Evolutionary conservation across 2,797 vertebrate genomes (phyloP).

Genomic region (Australoheros facetus): DNA sequence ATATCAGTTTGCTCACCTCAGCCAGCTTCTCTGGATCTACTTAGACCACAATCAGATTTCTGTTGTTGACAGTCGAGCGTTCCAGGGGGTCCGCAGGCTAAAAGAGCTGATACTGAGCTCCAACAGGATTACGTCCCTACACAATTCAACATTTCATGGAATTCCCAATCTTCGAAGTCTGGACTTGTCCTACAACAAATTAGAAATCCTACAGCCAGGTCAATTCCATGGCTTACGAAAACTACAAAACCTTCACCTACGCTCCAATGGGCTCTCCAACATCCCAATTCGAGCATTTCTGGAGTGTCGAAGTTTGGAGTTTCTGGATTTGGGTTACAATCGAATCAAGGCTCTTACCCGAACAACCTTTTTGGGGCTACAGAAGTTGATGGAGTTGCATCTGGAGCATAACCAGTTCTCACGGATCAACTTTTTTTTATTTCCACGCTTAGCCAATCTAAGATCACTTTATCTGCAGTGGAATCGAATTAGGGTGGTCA

Average conservation of each 20-base stretch:
- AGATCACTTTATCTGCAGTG: slow-evolving; percentile 95
- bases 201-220: slow-evolving; percentile 91
- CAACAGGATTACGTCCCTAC: slow-evolving; percentile 93
- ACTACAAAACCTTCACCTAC: slow-evolving; percentile 93
- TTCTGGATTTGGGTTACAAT: slow-evolving; percentile 97
- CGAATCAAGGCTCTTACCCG: slow-evolving; percentile 93
- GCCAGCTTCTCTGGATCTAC: slow-evolving; percentile 98
- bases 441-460: slow-evolving; percentile 95
- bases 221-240: slow-evolving; percentile 97
- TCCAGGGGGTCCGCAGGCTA: slow-evolving; percentile 94
- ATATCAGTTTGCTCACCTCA: slow-evolving; percentile 96
- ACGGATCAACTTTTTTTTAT: slow-evolving; percentile 98
- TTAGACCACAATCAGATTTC: slow-evolving; percentile 98
- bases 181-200: slow-evolving; percentile 97
- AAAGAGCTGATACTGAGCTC: slow-evolving; percentile 99
- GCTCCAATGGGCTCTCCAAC: slow-evolving; percentile 93
- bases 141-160: slow-evolving; percentile 95
- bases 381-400: slow-evolving; percentile 95
- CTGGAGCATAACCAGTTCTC: slow-evolving; percentile 99
- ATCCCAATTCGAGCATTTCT: slow-evolving; percentile 95
- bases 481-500: slow-evolving; percentile 96
- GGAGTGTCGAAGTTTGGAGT: slow-evolving; percentile 97
- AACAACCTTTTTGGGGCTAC: slow-evolving; percentile 93
- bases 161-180: slow-evolving; percentile 98
- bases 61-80: slow-evolving; percentile 91